These are phyloP conservation scores for Tenrec ecaudatus DNA, from an alignment of 2,113 vertebrate species.

Conservation along the genomic window DNA sequence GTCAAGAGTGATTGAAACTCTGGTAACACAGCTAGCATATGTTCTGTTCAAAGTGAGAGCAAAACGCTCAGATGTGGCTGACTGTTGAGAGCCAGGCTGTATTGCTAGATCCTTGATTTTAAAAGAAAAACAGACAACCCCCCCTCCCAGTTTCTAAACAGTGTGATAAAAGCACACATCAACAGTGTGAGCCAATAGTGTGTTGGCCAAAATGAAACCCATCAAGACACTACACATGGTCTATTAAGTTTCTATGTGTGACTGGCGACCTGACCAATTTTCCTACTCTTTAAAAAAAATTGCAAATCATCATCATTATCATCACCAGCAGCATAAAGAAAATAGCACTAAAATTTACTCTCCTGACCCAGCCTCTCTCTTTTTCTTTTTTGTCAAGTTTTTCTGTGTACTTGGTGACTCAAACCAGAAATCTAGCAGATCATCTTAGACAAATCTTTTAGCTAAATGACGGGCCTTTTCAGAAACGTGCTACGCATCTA, in stretches of 20 bases:
- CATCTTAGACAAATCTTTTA: background rate
- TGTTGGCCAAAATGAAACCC: background rate
- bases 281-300: background rate
- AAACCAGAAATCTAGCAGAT: background rate
- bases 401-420: background rate
- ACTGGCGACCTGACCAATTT: background rate
- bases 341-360: background rate
- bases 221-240: background rate
- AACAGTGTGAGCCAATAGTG: background rate
- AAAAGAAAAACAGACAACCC: background rate
- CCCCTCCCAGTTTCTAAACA: slow-evolving; percentile 29
- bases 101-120: slow-evolving; percentile 3
- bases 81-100: background rate
- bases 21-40: background rate
- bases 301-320: background rate
- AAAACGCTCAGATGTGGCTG: background rate
- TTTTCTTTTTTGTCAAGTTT: background rate
- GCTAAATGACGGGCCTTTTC: slow-evolving; percentile 1
- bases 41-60: background rate
- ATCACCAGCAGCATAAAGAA: background rate
- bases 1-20: background rate
- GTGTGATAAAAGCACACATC: background rate
- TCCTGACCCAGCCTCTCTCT: background rate
- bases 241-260: background rate
- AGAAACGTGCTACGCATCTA: background rate